A percentile compares a stretch with the other conserved stretches of the same genome.
Evolutionary conservation across 2,113 vertebrate species (phyloP).

Genomic region (Cottus gobio): DNA sequence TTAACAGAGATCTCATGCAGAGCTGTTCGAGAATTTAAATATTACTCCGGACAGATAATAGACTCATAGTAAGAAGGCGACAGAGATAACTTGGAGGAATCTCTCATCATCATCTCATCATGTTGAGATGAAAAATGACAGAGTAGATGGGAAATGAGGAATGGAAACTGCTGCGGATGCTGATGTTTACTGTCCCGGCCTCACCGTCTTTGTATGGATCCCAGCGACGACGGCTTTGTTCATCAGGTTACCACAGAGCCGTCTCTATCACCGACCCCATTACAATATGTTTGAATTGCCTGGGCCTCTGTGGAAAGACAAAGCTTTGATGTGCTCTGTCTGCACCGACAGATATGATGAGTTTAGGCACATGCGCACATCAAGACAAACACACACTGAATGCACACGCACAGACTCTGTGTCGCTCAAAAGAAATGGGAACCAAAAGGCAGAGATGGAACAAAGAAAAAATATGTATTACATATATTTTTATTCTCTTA

Average conservation of each 20-base stretch:
- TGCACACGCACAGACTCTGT: not conserved
- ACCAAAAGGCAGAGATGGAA: not conserved
- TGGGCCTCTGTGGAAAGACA: slow-evolving; percentile 49
- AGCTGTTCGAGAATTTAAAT: not conserved
- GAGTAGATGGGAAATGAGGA: slow-evolving; percentile 40
- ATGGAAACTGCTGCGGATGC: slow-evolving; percentile 23
- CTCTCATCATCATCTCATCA: not conserved
- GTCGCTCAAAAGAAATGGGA: not conserved
- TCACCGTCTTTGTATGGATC: slow-evolving; percentile 50
- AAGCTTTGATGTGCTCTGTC: slow-evolving; percentile 76
- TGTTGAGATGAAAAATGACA: slow-evolving; percentile 35
- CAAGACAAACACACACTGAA: slow-evolving; percentile 24
- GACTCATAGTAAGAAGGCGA: not conserved
- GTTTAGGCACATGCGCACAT: slow-evolving; percentile 18
- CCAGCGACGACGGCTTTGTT: slow-evolving; percentile 68
- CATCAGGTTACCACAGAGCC: slow-evolving; percentile 57
- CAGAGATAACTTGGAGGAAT: not conserved
- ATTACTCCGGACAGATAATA: slow-evolving; percentile 10
- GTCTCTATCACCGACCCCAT: slow-evolving; percentile 65
- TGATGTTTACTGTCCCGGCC: slow-evolving; percentile 32
- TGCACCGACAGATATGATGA: slow-evolving; percentile 60
- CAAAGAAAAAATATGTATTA: not conserved
- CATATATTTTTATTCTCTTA: not conserved
- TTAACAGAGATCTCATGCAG: slow-evolving; percentile 5
- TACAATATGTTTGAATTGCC: slow-evolving; percentile 78